These are phyloP conservation scores for Drosophila miranda DNA, from an alignment of 1,140 invertebrate species.

Conservation along the genomic window DNA sequence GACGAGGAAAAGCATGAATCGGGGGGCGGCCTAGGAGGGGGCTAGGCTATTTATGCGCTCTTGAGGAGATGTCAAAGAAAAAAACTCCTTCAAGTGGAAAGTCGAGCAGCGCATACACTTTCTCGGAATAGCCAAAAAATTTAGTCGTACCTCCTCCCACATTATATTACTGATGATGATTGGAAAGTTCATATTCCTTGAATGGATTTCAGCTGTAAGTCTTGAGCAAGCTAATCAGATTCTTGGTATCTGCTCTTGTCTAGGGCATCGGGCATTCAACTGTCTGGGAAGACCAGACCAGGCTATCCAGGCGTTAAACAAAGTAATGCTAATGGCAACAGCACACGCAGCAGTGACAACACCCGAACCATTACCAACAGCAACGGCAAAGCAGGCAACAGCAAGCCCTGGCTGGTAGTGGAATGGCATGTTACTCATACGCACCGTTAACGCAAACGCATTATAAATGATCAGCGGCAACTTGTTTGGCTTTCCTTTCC, in stretches of 20 bases:
- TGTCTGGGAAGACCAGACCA: slow-evolving; percentile 12
- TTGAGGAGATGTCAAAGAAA: slow-evolving; percentile 21
- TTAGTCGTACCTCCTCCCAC: no score
- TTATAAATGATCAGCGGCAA: slow-evolving; percentile 65
- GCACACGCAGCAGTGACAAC: slow-evolving; percentile 51
- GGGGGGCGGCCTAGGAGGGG: neutral
- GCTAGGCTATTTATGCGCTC: slow-evolving; percentile 47
- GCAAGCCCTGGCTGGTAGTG: slow-evolving; percentile 44
- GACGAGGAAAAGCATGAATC: slow-evolving; percentile 19
- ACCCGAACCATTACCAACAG: slow-evolving; percentile 38
- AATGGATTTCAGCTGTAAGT: no score
- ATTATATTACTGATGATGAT: no score
- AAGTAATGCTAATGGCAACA: slow-evolving; percentile 61
- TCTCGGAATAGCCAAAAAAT: slow-evolving; percentile 1
- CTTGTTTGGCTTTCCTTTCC: slow-evolving; percentile 2
- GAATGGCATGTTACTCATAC: slow-evolving; percentile 69
- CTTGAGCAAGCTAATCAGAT: neutral
- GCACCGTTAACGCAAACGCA: slow-evolving; percentile 54
- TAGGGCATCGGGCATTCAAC: slow-evolving; percentile 22
- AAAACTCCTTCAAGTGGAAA: slow-evolving; percentile 1
- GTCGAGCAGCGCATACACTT: slow-evolving; percentile 4
- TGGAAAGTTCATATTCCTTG: no score
- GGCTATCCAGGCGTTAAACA: slow-evolving; percentile 60
- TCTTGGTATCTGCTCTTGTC: neutral
- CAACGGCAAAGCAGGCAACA: slow-evolving; percentile 22